Evolutionary conservation across 2,797 vertebrate genomes (phyloP).

Genomic region (Telmatherina bonti): DNA sequence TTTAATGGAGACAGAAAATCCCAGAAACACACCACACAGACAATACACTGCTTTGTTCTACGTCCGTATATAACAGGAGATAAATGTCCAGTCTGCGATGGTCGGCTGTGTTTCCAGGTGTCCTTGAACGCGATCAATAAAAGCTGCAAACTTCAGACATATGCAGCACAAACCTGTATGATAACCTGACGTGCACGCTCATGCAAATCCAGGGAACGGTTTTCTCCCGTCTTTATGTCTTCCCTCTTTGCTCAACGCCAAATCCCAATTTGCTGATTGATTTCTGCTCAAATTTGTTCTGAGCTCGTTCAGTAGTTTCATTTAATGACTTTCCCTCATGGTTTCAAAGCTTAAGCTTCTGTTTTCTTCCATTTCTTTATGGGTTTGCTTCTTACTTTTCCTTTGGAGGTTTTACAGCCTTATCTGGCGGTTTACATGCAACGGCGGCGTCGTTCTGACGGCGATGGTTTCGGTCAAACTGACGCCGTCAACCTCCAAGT

Average conservation of each 20-base stretch:
- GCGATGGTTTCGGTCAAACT: too few relatives aligned
- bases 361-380: background rate
- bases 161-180: background rate
- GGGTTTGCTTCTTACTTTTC: too few relatives aligned
- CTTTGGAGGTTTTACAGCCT: background rate
- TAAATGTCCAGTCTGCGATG: too few relatives aligned
- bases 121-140: too few relatives aligned
- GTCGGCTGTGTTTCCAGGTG: too few relatives aligned
- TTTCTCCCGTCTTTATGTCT: background rate
- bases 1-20: too few relatives aligned
- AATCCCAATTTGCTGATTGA: conserved; percentile 1
- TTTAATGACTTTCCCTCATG: conserved; percentile 8
- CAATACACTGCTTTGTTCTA: too few relatives aligned
- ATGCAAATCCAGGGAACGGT: background rate
- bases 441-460: too few relatives aligned
- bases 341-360: conserved; percentile 1
- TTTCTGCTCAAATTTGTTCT: conserved; percentile 16
- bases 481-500: background rate
- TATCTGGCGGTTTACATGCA: too few relatives aligned
- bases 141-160: too few relatives aligned
- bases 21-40: too few relatives aligned
- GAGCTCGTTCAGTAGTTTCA: background rate
- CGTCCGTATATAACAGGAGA: too few relatives aligned
- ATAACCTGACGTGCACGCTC: background rate
- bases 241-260: background rate